Conservation (phyloP, 2,888 invertebrate species). For the Drosophila ochracea region DNA sequence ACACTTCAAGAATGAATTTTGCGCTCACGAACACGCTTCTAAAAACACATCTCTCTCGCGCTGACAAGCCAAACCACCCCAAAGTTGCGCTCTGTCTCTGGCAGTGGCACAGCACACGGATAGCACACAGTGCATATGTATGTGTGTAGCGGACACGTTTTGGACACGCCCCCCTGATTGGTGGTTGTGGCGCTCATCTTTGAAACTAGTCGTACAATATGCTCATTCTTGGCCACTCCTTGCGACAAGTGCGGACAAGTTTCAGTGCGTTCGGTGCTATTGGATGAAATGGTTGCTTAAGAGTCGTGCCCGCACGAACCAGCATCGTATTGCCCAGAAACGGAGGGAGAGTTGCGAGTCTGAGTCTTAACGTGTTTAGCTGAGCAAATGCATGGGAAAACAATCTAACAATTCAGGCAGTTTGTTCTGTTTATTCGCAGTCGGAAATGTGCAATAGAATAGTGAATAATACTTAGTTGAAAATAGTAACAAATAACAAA, state of each 20-base stretch:
- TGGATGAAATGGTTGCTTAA: constrained; percentile 83
- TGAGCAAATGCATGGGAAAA: constrained; percentile 4
- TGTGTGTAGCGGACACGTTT: constrained; percentile 4
- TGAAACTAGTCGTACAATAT: constrained; percentile 32
- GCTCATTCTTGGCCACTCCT: constrained; percentile 79
- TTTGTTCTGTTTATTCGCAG: neutral
- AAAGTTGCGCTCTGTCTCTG: constrained; percentile 23
- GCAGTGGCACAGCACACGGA: constrained; percentile 11
- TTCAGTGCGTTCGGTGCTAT: constrained; percentile 85
- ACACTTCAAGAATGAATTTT: neutral
- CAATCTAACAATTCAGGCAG: neutral
- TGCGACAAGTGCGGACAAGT: constrained; percentile 65
- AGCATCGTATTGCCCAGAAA: constrained; percentile 51
- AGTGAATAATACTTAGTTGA: constrained; percentile 35
- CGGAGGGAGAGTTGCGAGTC: constrained; percentile 57
- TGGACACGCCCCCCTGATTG: constrained; percentile 49
- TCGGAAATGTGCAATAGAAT: constrained; percentile 39
- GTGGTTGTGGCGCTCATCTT: constrained; percentile 67
- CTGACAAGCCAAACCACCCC: constrained; percentile 35
- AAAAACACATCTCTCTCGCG: constrained; percentile 39
- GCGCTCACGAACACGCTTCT: constrained; percentile 34
- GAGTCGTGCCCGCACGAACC: constrained; percentile 77
- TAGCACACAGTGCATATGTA: constrained; percentile 6
- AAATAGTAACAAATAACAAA: constrained; percentile 42
- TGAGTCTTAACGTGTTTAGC: constrained; percentile 20